These are phyloP conservation scores for Pangasianodon gigas DNA, from an alignment of 2,113 vertebrate species.

Conservation along the genomic window DNA sequence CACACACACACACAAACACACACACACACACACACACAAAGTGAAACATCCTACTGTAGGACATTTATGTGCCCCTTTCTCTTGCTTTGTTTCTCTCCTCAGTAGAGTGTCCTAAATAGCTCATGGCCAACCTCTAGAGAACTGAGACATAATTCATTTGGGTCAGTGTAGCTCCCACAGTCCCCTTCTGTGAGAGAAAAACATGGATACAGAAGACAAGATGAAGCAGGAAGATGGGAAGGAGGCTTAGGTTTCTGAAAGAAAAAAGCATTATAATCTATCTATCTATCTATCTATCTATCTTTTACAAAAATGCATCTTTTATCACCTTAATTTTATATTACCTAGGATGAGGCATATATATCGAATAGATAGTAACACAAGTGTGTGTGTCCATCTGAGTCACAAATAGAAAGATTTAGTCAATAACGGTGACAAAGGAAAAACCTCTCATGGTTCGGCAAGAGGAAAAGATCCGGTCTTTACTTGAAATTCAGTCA, in stretches of 20 bases:
- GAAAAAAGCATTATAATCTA: not conserved
- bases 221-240: not conserved
- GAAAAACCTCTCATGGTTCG: not conserved
- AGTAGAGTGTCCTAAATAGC: slow-evolving; percentile 46
- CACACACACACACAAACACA: not conserved
- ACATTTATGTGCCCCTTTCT: slow-evolving; percentile 39
- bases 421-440: not conserved
- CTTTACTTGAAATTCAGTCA: slow-evolving; percentile 30
- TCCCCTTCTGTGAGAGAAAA: slow-evolving; percentile 23
- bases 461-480: not conserved
- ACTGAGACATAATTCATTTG: slow-evolving; percentile 49
- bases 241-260: slow-evolving; percentile 6
- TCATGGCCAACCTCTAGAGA: slow-evolving; percentile 43
- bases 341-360: not conserved
- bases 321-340: not conserved
- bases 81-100: slow-evolving; percentile 22
- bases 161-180: slow-evolving; percentile 44
- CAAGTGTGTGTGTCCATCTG: not conserved
- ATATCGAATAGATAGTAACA: not conserved
- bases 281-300: not conserved
- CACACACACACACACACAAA: slow-evolving; percentile 33
- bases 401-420: not conserved
- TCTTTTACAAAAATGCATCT: not conserved
- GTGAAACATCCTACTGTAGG: slow-evolving; percentile 37
- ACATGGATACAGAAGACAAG: slow-evolving; percentile 13